Evolutionary conservation across 2,888 invertebrate genomes (phyloP).

Genomic region (Exocentrus adspersus): DNA sequence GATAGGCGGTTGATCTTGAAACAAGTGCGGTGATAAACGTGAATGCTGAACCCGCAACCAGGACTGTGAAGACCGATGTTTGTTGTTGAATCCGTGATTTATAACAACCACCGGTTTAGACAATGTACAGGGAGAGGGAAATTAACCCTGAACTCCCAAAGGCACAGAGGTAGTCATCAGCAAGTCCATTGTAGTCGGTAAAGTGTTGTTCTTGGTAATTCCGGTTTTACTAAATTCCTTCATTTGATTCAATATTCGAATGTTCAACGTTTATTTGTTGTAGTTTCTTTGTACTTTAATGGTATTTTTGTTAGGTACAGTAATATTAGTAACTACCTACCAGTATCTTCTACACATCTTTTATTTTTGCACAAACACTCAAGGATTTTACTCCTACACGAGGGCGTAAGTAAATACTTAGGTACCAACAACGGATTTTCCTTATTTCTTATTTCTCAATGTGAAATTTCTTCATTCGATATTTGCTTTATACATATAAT

Average conservation of each 20-base stretch:
- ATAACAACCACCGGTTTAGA: constrained; percentile 60
- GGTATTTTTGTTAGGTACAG: no score
- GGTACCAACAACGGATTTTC: no score
- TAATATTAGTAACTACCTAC: no score
- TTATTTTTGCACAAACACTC: no score
- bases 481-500: constrained; percentile 7
- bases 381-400: no score
- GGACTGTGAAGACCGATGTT: constrained; percentile 58
- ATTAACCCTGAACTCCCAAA: constrained; percentile 21
- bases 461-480: constrained; percentile 20
- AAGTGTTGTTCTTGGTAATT: no score
- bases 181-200: constrained; percentile 4
- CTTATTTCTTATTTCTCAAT: constrained; percentile 10
- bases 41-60: constrained; percentile 59
- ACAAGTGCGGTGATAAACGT: constrained; percentile 63
- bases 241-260: no score
- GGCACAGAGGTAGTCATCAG: constrained; percentile 15
- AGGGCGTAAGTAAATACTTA: no score
- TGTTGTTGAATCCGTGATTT: constrained; percentile 62
- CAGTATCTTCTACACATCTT: no score
- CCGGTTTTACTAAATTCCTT: no score
- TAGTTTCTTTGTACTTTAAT: no score
- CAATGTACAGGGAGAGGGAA: constrained; percentile 37
- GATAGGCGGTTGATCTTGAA: constrained; percentile 61
- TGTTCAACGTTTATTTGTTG: no score